Evolutionary conservation across 2,888 invertebrate species (phyloP).

Genomic region (Incurvaria masculella): DNA sequence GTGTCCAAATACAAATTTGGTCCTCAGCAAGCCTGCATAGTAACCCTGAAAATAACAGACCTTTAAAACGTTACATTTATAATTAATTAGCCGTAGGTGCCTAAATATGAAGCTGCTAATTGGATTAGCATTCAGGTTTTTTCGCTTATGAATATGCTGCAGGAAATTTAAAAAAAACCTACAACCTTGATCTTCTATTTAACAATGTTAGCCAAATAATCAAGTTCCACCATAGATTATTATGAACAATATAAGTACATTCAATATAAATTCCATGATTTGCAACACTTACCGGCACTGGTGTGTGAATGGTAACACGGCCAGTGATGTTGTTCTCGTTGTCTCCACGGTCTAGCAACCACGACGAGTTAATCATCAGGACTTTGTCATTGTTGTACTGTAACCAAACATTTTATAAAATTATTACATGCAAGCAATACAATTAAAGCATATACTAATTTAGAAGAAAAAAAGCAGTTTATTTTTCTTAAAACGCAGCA

Average conservation of each 20-base stretch:
- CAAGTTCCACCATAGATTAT: neutral
- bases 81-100: too few species aligned
- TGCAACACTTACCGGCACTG: conserved; percentile 55
- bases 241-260: neutral
- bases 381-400: conserved; percentile 65
- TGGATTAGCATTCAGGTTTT: too few species aligned
- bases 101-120: too few species aligned
- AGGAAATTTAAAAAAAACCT: neutral
- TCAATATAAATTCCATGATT: too few species aligned
- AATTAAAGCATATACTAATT: neutral
- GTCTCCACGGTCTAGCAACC: conserved; percentile 58
- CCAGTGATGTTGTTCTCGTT: conserved; percentile 64
- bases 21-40: conserved; percentile 63
- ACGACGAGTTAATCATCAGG: conserved; percentile 67
- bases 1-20: conserved; percentile 62
- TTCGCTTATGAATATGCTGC: too few species aligned
- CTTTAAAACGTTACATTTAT: too few species aligned
- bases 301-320: conserved; percentile 61
- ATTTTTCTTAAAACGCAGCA: too few species aligned
- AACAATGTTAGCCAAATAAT: neutral
- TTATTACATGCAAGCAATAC: too few species aligned
- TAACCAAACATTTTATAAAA: too few species aligned
- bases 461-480: too few species aligned
- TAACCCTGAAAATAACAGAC: conserved; percentile 54
- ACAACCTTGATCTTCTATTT: neutral